phyloP scores from a whole-genome alignment of 2,113 vertebrate species.

The Cololabis saira region DNA sequence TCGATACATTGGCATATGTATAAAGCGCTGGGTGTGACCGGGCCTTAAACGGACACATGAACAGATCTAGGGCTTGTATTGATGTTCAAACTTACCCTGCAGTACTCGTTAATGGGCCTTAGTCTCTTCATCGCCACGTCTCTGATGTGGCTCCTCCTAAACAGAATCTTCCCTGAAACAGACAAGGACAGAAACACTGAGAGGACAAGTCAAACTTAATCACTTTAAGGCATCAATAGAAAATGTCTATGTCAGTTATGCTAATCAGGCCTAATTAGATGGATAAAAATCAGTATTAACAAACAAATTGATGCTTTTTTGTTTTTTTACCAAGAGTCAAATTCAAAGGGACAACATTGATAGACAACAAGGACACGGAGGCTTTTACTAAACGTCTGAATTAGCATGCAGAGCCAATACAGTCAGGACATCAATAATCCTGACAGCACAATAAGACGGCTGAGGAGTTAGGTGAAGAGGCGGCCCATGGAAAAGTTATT shows the following conservation, averaged over 20 bases:
- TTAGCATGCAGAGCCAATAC: slow-evolving; percentile 52
- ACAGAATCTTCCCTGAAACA: slow-evolving; percentile 96
- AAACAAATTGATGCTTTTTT: not conserved
- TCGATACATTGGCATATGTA: too few relatives aligned
- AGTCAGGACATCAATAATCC: slow-evolving; percentile 47
- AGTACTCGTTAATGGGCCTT: slow-evolving; percentile 97
- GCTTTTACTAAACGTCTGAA: slow-evolving; percentile 23
- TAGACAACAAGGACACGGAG: slow-evolving; percentile 18
- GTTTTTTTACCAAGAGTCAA: not conserved
- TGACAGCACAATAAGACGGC: slow-evolving; percentile 55
- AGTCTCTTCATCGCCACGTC: slow-evolving; percentile 97
- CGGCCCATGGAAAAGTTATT: slow-evolving; percentile 61
- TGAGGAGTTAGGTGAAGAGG: slow-evolving; percentile 36
- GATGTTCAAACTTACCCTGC: slow-evolving; percentile 85
- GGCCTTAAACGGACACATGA: not conserved
- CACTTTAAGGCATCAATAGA: not conserved
- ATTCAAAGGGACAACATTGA: not conserved
- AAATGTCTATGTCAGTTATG: not conserved
- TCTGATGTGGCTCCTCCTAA: slow-evolving; percentile 95
- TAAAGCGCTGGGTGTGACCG: too few relatives aligned
- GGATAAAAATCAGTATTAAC: not conserved
- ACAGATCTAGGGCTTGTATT: not conserved
- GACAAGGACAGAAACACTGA: slow-evolving; percentile 9
- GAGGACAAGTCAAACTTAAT: not conserved
- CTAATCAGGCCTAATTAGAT: not conserved